These are phyloP conservation scores for Zelleria hepariella DNA, from an alignment of 2,888 invertebrate genomes.

Conservation along the genomic window DNA sequence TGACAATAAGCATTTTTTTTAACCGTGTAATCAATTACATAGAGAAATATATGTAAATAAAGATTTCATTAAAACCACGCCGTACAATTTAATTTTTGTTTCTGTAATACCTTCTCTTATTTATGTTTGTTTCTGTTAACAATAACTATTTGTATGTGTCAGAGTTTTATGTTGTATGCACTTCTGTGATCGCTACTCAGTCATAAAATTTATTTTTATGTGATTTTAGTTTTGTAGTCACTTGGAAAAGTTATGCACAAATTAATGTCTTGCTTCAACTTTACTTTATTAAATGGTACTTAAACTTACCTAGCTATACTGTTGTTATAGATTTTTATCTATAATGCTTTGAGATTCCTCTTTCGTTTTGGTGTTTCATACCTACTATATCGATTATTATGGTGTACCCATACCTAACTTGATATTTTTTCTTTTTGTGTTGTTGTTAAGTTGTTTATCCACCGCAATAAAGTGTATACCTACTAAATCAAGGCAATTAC, in stretches of 20 bases:
- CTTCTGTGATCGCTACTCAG: slow-evolving; percentile 63
- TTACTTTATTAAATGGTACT: neutral
- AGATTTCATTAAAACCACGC: slow-evolving; percentile 11
- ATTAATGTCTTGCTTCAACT: slow-evolving; percentile 18
- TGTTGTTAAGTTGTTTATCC: too few species aligned
- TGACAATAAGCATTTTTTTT: slow-evolving; percentile 54
- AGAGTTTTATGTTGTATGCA: slow-evolving; percentile 55
- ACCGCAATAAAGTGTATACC: neutral
- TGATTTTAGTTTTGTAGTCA: slow-evolving; percentile 30
- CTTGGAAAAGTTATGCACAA: slow-evolving; percentile 40
- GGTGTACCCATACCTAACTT: neutral
- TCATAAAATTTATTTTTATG: slow-evolving; percentile 32
- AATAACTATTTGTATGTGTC: slow-evolving; percentile 18
- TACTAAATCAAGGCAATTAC: neutral
- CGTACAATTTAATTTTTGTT: slow-evolving; percentile 33
- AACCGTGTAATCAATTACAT: slow-evolving; percentile 17
- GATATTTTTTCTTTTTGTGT: too few species aligned
- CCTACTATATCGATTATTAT: neutral
- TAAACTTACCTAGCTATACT: too few species aligned
- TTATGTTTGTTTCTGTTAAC: slow-evolving; percentile 32
- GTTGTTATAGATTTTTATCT: neutral
- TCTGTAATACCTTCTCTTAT: slow-evolving; percentile 31
- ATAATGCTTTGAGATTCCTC: neutral
- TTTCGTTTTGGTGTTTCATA: neutral
- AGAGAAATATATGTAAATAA: neutral